Percentiles rank a stretch among this genome's conserved stretches.
phyloP scores from a whole-genome alignment of 1,140 invertebrate species.

The Papilio machaon region DNA sequence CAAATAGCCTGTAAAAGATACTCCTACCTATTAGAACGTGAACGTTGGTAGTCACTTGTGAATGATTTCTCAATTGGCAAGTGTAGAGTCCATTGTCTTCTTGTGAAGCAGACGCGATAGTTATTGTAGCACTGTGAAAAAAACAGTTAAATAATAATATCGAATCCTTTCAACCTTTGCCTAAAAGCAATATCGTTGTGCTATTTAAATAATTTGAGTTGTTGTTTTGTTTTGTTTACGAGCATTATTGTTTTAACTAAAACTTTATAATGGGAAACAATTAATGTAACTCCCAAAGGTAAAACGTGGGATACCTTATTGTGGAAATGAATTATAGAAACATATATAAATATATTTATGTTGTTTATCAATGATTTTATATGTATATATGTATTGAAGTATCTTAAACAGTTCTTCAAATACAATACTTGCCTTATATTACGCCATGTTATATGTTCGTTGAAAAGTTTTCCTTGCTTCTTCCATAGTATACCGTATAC shows the following conservation, averaged over 20 bases:
- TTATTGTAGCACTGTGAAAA: conserved; percentile 49
- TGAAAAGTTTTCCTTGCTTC: conserved; percentile 76
- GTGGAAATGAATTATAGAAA: neutral
- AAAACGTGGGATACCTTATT: neutral
- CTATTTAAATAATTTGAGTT: neutral
- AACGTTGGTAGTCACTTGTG: conserved; percentile 72
- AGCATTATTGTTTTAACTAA: neutral
- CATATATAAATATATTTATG: neutral
- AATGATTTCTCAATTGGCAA: conserved; percentile 71
- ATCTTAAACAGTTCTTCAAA: neutral
- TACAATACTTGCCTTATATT: conserved; percentile 73
- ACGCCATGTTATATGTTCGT: conserved; percentile 70
- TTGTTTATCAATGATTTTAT: no score
- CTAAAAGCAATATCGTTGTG: neutral
- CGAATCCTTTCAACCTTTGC: no score
- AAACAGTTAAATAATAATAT: neutral
- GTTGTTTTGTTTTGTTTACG: neutral
- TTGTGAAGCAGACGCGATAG: conserved; percentile 71
- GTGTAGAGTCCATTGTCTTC: conserved; percentile 74
- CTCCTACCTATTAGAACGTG: conserved; percentile 74
- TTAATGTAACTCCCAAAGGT: no score
- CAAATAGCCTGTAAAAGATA: neutral
- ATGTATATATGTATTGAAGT: no score
- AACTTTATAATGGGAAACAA: no score
- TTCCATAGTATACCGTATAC: conserved; percentile 78